Base-by-base conservation (phyloP, 2,888 invertebrate genomes). In the Lymantria dispar region DNA sequence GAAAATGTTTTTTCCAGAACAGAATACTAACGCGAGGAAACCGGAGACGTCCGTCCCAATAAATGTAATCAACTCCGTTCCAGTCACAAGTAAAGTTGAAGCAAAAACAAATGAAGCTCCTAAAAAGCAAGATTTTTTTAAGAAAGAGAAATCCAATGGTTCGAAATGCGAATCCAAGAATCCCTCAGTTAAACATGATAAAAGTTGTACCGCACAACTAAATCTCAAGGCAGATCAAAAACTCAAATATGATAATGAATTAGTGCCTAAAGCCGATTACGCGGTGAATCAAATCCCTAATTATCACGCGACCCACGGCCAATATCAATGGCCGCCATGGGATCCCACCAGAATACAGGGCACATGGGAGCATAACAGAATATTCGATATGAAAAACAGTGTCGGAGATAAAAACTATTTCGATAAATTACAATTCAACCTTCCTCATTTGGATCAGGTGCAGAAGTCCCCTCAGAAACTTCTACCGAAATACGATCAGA, bases 261-360 rank as follows among this genome's bases (percentile, higher is more conserved):
- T 93, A 30, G 80, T 93, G 12, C 91, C 93, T 0, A 93, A 93
- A 69, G 89, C 94, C 0, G 94, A 94, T 64, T 94, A 94, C 64
- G 78, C 93, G 0, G 92, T 92, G 80, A 94, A 94, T 79, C 94
- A 94, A 64, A 92, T 94, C 46, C 94, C 94, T 0, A 95, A 94
- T 70, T 95, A 94, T 68, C 94, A 94, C 69, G 92, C 94, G 43
- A 91, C 93, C 0, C 92, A 92, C 56, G 81, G 91, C 0, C 94
- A 94, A 69, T 94, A 94, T 63, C 93, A 93, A 65, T 94, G 94
- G 92, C 94, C 94, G 29, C 87, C 89, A 1, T 93, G 93, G 93
- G 93, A 93, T 60, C 86, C 87, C 14, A 73, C 89, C 8, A 74
- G 92, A 22, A 70, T 93, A 47, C 90, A 87, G 50, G 76, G 84